Conservation (phyloP, 2,888 invertebrate species). For the Pyrrhosoma nymphula region DNA sequence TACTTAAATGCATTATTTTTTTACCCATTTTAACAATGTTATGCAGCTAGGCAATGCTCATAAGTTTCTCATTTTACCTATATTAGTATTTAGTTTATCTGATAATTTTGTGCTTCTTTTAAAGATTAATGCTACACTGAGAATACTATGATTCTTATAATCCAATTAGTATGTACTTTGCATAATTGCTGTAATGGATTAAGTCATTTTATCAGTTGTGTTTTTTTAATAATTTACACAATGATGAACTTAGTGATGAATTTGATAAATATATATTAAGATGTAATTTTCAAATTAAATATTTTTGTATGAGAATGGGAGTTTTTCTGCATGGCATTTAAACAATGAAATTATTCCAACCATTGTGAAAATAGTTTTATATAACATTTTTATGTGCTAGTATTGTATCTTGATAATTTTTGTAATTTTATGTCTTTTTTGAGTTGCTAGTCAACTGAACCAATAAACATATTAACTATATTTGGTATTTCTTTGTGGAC, state of each 20-base stretch:
- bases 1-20: neutral
- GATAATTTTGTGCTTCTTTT: neutral
- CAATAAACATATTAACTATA: neutral
- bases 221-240: neutral
- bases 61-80: neutral
- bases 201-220: neutral
- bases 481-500: neutral
- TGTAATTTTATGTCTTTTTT: neutral
- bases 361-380: neutral
- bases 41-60: neutral
- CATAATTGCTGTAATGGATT: neutral
- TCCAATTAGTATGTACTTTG: neutral
- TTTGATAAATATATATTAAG: constrained; percentile 30
- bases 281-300: constrained; percentile 40
- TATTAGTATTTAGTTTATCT: neutral
- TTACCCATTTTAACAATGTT: neutral
- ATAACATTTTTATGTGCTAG: neutral
- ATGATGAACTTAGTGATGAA: constrained; percentile 30
- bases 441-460: constrained; percentile 12
- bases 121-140: neutral
- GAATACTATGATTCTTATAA: neutral
- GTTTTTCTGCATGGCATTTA: constrained; percentile 35
- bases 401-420: neutral
- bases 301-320: constrained; percentile 43
- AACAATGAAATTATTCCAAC: neutral